Evolutionary conservation across 2,888 invertebrate species (phyloP).

Genomic region (Mimas tiliae): DNA sequence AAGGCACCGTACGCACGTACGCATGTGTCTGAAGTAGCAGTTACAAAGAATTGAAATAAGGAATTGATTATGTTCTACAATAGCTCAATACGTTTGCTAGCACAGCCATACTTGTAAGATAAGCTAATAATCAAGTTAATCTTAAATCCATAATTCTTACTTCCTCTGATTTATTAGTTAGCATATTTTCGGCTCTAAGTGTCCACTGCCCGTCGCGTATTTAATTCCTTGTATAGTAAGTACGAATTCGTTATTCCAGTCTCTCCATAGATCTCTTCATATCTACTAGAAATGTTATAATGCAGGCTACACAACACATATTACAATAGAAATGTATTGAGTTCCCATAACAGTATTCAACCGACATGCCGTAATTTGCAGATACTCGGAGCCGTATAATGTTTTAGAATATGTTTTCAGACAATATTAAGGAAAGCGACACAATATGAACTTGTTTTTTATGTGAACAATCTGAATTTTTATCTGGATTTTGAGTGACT

Average conservation of each 20-base stretch:
- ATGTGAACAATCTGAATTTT: conserved; percentile 47
- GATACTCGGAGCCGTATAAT: conserved; percentile 80
- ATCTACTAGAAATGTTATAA: conserved; percentile 73
- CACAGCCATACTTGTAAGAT: conserved; percentile 31
- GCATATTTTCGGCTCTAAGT: conserved; percentile 62
- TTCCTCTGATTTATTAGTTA: conserved; percentile 25
- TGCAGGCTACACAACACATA: conserved; percentile 81
- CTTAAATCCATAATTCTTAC: not conserved
- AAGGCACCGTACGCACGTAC: conserved; percentile 30
- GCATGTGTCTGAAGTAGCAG: not conserved
- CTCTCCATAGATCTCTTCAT: conserved; percentile 80
- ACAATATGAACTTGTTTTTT: conserved; percentile 49
- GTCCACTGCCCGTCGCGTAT: conserved; percentile 57
- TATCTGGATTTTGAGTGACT: conserved; percentile 78
- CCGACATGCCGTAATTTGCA: conserved; percentile 82
- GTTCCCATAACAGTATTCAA: conserved; percentile 77
- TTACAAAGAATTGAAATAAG: conserved; percentile 55
- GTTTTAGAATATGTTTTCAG: conserved; percentile 69
- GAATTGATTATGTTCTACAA: conserved; percentile 58
- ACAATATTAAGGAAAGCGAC: conserved; percentile 55
- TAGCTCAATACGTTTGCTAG: conserved; percentile 36
- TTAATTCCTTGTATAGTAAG: conserved; percentile 79
- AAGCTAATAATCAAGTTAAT: conserved; percentile 30
- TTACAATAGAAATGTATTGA: conserved; percentile 83
- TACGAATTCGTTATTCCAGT: conserved; percentile 82